Evolutionary conservation across 2,888 invertebrate genomes (phyloP), one percentile per base, ranked within the genome.

Genomic region (Teleiodes luculella): DNA sequence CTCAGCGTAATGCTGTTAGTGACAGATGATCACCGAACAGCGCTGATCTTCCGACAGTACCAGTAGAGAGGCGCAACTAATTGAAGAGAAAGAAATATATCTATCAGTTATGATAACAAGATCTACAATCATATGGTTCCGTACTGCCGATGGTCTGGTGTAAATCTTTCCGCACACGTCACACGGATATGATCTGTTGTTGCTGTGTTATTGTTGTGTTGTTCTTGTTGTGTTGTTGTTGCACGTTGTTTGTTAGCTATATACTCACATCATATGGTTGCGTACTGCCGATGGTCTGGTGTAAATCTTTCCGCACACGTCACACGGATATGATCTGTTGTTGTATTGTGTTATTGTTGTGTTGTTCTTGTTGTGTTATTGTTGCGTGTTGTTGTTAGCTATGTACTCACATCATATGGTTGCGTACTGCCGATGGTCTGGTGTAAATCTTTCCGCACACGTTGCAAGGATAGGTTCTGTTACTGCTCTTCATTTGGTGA

Each of bases 121-220:
- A n/a, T n/a, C n/a, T n/a, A n/a, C n/a, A n/a, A n/a, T n/a, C n/a
- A 87, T 85, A 59, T 88, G 88, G 0, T 82, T 83, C 24, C 87
- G 64, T 0, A 88, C 70, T 0, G 79, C 79, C 0, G 73, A 74
- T 1, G 77, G 83, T 24, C 78, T 77, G 8, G 56, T 61, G 3
- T 69, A 83, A 0, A 55, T 70, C 59, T 80, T 76, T 0, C 86
- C 86, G 35, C 88, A 89, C 0, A 84, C 72, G 1, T 62, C 75
- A 59, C 88, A 89, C 0, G 80, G 59, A 47, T 80, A 76, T 0
- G 65, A 62, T 0, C 76, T 57, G 1, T 56, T 70, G 16, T 68
- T 70, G 0, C 55, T 57, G n/a, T n/a, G n/a, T n/a, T n/a, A n/a
- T n/a, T n/a, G n/a, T n/a, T n/a, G n/a, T n/a, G n/a, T n/a, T n/a